Evolutionary conservation across 2,888 invertebrate species (phyloP), one percentile per base, ranked within the genome.

Genomic region (Epistrophella euchroma): DNA sequence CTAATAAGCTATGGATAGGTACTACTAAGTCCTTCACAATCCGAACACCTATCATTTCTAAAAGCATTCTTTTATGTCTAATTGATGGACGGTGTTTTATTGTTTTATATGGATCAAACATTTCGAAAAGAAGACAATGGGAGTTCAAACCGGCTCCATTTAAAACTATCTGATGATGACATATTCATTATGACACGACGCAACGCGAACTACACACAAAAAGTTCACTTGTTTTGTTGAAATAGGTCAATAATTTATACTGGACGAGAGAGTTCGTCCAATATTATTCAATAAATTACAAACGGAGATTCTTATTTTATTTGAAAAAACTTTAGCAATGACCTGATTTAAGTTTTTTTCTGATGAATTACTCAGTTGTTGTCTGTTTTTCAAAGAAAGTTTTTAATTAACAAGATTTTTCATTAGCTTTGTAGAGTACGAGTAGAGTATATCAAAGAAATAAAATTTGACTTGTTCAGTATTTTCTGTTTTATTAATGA

Each of bases 361-460:
- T 45, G 45, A 45, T 45, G 9, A 45, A 45, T 45, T 45, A 9
- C 17, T 45, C 2, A 9, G n/a, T 17, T 45, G 9, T 45, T 45
- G 4, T 45, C 45, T 43, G 43, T 43, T 5, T 17, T 17, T 45
- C 45, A 45, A 45, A 45, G 17, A 9, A 17, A 45, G 45, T 45
- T 45, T 45, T 45, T 45, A 45, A 45, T 45, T 45, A 45, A 45
- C 9, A 45, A 45, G 45, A 45, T 45, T 45, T 45, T 45, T 45
- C 45, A 45, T 45, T 45, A 17, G 2, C 17, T 45, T 1, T 45
- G 32, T 32, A 6, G 4, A 28, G 2, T 25, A 25, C 4, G 4
- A 4, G 6, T 4, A 28, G 6, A 43, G 10, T n/a, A n/a, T 43
- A 43, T 43, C 43, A 17, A 45, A 45, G 17, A 45, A 17, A 45